These are phyloP conservation scores for Mohoua ochrocephala DNA, from an alignment of 2,113 vertebrate genomes.

Conservation along the genomic window DNA sequence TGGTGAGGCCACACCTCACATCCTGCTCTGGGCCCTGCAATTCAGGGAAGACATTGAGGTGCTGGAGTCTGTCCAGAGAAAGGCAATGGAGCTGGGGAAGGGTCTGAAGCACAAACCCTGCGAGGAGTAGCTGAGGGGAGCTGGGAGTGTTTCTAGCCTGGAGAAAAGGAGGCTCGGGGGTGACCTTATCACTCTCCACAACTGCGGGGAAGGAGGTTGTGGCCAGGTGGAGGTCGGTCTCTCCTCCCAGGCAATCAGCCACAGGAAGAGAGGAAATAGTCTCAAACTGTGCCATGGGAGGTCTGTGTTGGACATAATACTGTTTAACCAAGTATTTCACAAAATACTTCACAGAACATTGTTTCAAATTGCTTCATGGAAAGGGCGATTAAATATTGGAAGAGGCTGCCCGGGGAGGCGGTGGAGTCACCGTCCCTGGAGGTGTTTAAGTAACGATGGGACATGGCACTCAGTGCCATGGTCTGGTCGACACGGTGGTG, in stretches of 20 bases:
- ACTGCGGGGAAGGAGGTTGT: rapidly evolving
- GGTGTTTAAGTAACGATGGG: too few relatives aligned
- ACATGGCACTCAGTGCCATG: too few relatives aligned
- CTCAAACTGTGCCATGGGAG: neutral
- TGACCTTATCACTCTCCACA: rapidly evolving
- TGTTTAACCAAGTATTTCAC: neutral
- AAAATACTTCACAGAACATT: neutral
- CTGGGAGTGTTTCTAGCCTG: rapidly evolving
- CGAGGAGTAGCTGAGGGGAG: neutral
- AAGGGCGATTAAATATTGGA: neutral
- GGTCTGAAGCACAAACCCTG: neutral
- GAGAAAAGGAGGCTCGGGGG: neutral
- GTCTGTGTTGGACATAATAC: neutral
- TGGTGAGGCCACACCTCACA: rapidly evolving
- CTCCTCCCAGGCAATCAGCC: too few relatives aligned
- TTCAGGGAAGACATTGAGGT: rapidly evolving
- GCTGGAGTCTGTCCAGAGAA: neutral
- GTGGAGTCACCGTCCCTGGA: neutral
- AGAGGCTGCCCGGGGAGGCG: too few relatives aligned
- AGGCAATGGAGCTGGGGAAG: rapidly evolving
- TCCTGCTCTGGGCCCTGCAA: neutral
- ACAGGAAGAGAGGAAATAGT: neutral
- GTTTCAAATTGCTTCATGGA: neutral
- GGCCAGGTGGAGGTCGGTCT: rapidly evolving
- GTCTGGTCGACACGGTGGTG: too few relatives aligned